phyloP scores from a whole-genome alignment of 2,797 vertebrate genomes.

The Chromobotia macracanthus region DNA sequence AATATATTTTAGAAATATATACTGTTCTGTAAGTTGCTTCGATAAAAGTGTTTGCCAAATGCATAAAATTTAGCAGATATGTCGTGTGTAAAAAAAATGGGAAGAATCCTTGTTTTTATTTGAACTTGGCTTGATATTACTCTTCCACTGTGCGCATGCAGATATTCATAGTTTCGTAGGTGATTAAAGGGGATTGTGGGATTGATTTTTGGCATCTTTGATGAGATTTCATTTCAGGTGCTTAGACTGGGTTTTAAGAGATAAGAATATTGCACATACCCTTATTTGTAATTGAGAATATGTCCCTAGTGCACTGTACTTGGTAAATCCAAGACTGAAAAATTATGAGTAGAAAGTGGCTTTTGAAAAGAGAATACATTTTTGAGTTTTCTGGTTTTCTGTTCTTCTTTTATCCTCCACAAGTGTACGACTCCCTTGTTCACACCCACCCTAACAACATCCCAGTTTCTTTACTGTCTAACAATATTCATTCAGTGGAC shows the following conservation, averaged over 20 bases:
- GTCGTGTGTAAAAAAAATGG: neutral
- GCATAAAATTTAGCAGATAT: neutral
- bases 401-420: neutral
- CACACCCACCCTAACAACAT: neutral
- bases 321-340: neutral
- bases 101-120: neutral
- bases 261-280: constrained; percentile 17
- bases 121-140: neutral
- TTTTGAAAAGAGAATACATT: neutral
- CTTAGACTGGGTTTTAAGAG: constrained; percentile 37
- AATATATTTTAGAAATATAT: no score
- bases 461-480: neutral
- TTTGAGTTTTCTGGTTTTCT: neutral
- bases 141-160: constrained; percentile 42
- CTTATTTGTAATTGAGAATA: constrained; percentile 5
- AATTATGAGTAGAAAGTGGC: neutral
- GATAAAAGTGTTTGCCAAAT: neutral
- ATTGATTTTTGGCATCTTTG: constrained; percentile 46
- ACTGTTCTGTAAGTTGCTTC: neutral
- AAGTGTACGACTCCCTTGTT: neutral
- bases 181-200: constrained; percentile 50
- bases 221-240: constrained; percentile 50
- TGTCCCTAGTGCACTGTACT: neutral
- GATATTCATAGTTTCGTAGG: constrained; percentile 43
- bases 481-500: constrained; percentile 34